Conservation (phyloP, 2,888 invertebrate species). For the Nezara viridula region DNA sequence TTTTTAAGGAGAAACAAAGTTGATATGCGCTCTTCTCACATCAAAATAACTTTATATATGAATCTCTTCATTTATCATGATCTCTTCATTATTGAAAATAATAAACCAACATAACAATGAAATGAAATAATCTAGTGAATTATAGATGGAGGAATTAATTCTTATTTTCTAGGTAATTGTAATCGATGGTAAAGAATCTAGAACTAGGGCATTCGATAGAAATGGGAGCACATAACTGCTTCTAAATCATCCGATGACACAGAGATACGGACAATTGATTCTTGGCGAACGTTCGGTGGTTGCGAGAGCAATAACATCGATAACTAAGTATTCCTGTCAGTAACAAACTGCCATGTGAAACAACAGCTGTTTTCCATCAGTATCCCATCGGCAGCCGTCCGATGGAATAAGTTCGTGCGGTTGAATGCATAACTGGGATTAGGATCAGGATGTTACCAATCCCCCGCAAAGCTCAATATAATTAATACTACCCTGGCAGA, state of each 20-base stretch:
- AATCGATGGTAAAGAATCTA: no score
- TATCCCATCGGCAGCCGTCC: not conserved
- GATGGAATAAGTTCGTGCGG: constrained; percentile 28
- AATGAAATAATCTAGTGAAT: no score
- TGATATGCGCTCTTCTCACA: no score
- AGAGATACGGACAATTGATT: constrained; percentile 23
- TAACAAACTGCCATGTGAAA: not conserved
- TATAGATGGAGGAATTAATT: no score
- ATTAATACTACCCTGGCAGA: not conserved
- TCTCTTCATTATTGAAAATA: no score
- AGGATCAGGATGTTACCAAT: not conserved
- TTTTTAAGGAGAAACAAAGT: no score
- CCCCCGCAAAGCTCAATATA: not conserved
- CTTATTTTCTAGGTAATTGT: no score
- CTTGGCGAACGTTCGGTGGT: not conserved
- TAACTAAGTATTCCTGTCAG: not conserved
- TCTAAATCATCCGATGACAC: not conserved
- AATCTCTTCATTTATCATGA: no score
- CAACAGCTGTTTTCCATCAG: constrained; percentile 31
- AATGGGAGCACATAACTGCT: not conserved
- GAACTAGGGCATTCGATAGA: no score
- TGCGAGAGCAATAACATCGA: not conserved
- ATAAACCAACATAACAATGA: no score
- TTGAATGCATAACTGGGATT: not conserved
- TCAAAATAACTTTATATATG: no score